Percentiles rank a stretch among this genome's conserved stretches.
Conservation (phyloP, 2,797 vertebrate species). For the Xenentodon cancila region DNA sequence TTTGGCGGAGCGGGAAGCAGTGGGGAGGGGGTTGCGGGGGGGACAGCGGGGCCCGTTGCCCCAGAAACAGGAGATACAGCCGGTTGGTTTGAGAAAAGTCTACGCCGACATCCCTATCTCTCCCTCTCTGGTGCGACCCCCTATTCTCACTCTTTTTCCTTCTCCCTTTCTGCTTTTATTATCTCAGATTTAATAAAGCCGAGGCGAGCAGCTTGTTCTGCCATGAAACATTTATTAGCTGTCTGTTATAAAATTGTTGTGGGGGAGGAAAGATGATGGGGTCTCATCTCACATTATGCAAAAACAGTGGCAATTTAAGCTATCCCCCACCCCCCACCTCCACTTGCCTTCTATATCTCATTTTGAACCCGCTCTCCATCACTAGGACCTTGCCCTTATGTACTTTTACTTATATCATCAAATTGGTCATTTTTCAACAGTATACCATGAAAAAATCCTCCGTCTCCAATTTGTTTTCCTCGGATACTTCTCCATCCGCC, state of each 20-base stretch:
- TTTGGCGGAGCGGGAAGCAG: conserved; percentile 80
- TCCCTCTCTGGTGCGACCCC: conserved; percentile 71
- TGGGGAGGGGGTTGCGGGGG: conserved; percentile 71
- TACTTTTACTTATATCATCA: conserved; percentile 30
- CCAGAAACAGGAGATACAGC: conserved; percentile 89
- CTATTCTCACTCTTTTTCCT: conserved; percentile 72
- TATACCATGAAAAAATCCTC: conserved; percentile 21
- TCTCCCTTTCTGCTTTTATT: conserved; percentile 87
- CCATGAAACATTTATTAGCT: conserved; percentile 98
- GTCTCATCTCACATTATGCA: conserved; percentile 90
- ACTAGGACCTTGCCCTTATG: conserved; percentile 17
- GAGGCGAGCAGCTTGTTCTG: conserved; percentile 89
- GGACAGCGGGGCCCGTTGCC: conserved; percentile 84
- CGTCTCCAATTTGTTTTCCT: conserved; percentile 24
- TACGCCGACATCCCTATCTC: conserved; percentile 78
- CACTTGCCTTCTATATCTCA: conserved; percentile 56
- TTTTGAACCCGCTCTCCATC: conserved; percentile 34
- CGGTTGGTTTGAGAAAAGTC: conserved; percentile 84
- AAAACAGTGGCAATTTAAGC: conserved; percentile 85
- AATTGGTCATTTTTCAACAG: conserved; percentile 25
- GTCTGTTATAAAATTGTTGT: conserved; percentile 95
- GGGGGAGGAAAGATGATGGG: conserved; percentile 84
- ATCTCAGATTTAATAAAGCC: conserved; percentile 95
- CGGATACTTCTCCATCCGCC: conserved; percentile 32
- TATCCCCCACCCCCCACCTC: conserved; percentile 14